phyloP scores from a whole-genome alignment of 2,113 vertebrate genomes.

The Oncorhynchus kisutch region DNA sequence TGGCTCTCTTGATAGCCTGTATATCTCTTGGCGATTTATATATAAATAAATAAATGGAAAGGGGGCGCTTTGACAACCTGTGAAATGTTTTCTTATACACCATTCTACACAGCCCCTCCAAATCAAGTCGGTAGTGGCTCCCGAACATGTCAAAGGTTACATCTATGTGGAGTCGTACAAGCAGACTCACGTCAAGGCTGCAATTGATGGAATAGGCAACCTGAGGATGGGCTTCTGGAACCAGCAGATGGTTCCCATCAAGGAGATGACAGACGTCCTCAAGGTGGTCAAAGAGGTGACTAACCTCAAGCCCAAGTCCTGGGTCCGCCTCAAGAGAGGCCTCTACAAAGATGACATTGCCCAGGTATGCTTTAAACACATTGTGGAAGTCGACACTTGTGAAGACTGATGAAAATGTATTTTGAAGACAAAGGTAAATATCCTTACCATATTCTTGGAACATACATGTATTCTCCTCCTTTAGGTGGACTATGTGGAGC shows the following conservation, averaged over 20 bases:
- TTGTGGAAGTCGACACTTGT: too few relatives aligned
- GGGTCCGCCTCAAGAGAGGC: constrained; percentile 93
- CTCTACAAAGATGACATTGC: constrained; percentile 96
- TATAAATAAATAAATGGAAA: rapidly evolving
- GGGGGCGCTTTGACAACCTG: not conserved
- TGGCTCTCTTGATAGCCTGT: not conserved
- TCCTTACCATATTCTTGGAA: not conserved
- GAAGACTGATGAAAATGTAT: too few relatives aligned
- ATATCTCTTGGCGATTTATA: not conserved
- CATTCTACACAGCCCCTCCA: constrained; percentile 81
- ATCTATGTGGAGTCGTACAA: constrained; percentile 97
- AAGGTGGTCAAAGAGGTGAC: constrained; percentile 97
- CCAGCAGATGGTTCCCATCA: constrained; percentile 99
- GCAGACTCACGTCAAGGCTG: constrained; percentile 94
- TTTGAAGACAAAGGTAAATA: not conserved
- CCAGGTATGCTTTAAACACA: constrained; percentile 73
- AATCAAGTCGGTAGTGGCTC: constrained; percentile 93
- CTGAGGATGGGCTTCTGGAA: constrained; percentile 95
- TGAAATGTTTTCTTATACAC: not conserved
- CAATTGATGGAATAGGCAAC: constrained; percentile 94
- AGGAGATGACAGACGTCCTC: constrained; percentile 96
- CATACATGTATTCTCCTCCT: not conserved
- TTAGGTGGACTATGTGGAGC: constrained; percentile 93
- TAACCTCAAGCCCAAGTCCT: constrained; percentile 95
- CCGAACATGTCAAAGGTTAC: constrained; percentile 92